Conservation (phyloP, 2,797 vertebrate genomes). For the Eulemur coronatus region DNA sequence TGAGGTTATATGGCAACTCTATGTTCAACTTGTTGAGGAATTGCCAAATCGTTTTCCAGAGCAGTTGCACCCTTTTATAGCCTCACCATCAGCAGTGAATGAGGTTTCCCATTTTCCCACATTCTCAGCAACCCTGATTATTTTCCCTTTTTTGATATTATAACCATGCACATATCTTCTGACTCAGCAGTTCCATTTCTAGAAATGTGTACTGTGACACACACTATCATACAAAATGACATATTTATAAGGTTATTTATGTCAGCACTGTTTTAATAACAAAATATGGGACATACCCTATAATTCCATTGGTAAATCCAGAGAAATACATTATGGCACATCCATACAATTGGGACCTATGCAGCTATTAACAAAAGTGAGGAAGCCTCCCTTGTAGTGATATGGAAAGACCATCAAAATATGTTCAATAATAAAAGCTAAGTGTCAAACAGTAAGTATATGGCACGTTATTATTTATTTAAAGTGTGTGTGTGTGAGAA, state of each 20-base stretch:
- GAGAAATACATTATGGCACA: not conserved
- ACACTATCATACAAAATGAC: not conserved
- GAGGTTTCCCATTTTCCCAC: not conserved
- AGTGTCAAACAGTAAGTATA: no score
- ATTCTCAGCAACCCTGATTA: not conserved
- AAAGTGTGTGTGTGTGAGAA: no score
- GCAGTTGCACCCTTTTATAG: not conserved
- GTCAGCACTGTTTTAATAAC: not conserved
- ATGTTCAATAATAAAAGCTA: no score
- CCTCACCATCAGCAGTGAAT: not conserved
- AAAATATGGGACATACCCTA: not conserved
- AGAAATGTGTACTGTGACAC: not conserved
- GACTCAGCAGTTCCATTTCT: not conserved
- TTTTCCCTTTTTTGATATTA: not conserved
- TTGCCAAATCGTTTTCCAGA: not conserved
- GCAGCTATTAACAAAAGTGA: not conserved
- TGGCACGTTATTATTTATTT: no score
- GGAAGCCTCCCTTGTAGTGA: not conserved
- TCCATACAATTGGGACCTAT: not conserved
- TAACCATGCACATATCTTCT: not conserved
- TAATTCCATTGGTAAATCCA: not conserved
- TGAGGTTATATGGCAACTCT: not conserved
- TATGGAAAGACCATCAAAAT: not conserved
- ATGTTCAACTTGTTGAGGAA: not conserved
- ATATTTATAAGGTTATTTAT: not conserved